phyloP scores from a whole-genome alignment of 2,888 invertebrate species.

The Tanytarsus gracilentus region DNA sequence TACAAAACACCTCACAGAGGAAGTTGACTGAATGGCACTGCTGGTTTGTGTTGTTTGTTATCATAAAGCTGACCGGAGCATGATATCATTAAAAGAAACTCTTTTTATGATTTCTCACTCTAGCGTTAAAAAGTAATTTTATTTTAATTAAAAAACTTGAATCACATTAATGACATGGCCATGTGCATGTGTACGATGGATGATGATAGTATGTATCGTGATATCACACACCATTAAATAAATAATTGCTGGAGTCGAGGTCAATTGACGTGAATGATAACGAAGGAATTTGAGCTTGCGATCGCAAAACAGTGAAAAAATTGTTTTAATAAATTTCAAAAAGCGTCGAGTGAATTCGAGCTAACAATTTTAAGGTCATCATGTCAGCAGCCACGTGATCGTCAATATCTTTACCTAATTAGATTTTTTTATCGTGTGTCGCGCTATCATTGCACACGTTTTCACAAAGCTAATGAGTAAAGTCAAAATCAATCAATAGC shows the following conservation, averaged over 20 bases:
- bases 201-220: too few species aligned
- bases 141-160: conserved; percentile 23
- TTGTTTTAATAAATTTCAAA: too few species aligned
- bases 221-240: neutral
- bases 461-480: too few species aligned
- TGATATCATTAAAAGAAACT: conserved; percentile 21
- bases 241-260: neutral
- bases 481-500: conserved; percentile 8
- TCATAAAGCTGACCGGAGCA: conserved; percentile 12
- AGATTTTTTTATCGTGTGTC: too few species aligned
- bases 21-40: neutral
- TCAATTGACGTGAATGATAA: conserved; percentile 1
- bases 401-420: too few species aligned
- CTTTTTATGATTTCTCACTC: conserved; percentile 17
- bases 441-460: too few species aligned
- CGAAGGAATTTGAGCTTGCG: neutral
- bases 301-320: neutral
- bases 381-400: too few species aligned
- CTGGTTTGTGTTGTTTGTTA: neutral
- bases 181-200: too few species aligned
- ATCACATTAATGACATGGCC: conserved; percentile 1
- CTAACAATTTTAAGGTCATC: too few species aligned
- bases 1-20: neutral
- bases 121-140: conserved; percentile 17
- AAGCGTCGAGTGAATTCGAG: too few species aligned